A percentile compares a stretch with the other conserved stretches of the same genome.
phyloP scores from a whole-genome alignment of 2,113 vertebrate species.

The Alosa alosa region DNA sequence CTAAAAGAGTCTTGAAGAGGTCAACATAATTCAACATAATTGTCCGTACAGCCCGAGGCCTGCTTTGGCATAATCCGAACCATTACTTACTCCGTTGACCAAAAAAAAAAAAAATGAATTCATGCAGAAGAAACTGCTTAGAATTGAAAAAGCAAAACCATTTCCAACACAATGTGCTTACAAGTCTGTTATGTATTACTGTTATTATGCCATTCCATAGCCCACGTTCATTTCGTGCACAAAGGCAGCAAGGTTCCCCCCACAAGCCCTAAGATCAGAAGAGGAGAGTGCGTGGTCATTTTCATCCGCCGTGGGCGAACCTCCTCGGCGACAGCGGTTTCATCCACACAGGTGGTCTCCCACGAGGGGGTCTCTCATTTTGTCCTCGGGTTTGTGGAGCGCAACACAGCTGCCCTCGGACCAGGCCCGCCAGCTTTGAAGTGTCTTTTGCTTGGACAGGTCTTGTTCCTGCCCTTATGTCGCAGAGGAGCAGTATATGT shows the following conservation, averaged over 20 bases:
- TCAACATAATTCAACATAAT: background rate
- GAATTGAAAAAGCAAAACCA: background rate
- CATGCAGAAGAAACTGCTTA: background rate
- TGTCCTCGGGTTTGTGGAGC: slow-evolving; percentile 16
- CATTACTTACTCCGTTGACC: background rate
- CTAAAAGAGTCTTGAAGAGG: background rate
- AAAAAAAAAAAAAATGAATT: background rate
- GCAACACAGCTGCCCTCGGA: background rate
- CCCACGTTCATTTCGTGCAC: background rate
- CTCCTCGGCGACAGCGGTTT: slow-evolving; percentile 22
- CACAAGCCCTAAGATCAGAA: background rate
- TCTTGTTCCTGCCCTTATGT: background rate
- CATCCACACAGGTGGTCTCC: slow-evolving; percentile 29
- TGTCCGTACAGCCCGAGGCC: background rate
- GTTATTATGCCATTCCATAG: background rate
- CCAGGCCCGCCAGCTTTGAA: background rate
- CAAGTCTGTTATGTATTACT: background rate
- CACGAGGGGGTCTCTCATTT: slow-evolving; percentile 26
- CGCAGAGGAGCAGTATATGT: background rate
- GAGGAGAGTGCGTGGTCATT: background rate
- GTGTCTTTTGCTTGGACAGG: background rate
- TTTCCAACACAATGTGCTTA: background rate
- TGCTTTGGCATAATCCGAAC: background rate
- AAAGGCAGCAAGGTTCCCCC: background rate
- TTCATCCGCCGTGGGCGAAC: slow-evolving; percentile 17